Evolutionary conservation across 2,113 vertebrate species (phyloP).

Genomic region (Eudyptes chrysolophus): DNA sequence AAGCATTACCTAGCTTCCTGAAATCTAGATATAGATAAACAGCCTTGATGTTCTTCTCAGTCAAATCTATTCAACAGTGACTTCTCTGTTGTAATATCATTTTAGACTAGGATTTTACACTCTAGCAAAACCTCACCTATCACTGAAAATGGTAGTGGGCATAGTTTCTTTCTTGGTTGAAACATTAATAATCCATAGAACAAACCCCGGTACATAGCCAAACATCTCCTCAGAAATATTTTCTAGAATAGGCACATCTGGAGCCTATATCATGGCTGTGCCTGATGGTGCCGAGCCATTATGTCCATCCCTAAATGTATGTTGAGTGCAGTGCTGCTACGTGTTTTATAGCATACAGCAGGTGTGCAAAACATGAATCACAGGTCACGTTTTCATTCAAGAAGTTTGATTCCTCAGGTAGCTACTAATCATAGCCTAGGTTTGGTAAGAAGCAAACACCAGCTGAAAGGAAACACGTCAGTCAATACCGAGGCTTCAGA

Average conservation of each 20-base stretch:
- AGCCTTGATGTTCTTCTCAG: not conserved
- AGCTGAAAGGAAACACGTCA: not conserved
- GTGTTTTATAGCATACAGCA: not conserved
- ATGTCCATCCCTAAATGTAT: not conserved
- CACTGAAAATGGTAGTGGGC: not conserved
- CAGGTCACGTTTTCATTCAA: not conserved
- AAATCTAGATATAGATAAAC: not conserved
- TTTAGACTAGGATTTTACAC: not conserved
- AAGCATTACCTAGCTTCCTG: not conserved
- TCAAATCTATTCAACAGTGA: not conserved
- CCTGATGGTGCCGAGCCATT: not conserved
- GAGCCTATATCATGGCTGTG: not conserved
- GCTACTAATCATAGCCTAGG: not conserved
- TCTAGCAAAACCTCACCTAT: not conserved
- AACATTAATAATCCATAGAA: not conserved
- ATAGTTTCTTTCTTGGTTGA: not conserved
- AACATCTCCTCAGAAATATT: not conserved
- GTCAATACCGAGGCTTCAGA: not conserved
- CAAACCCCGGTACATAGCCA: not conserved
- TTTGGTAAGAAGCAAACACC: not conserved
- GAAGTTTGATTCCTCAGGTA: not conserved
- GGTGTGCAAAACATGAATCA: not conserved
- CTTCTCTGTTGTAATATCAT: not conserved
- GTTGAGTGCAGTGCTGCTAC: not conserved
- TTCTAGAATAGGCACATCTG: not conserved